A percentile compares a stretch with the other conserved stretches of the same genome.
These are phyloP conservation scores for Apamea monoglypha DNA, from an alignment of 2,888 invertebrate species.

Conservation along the genomic window DNA sequence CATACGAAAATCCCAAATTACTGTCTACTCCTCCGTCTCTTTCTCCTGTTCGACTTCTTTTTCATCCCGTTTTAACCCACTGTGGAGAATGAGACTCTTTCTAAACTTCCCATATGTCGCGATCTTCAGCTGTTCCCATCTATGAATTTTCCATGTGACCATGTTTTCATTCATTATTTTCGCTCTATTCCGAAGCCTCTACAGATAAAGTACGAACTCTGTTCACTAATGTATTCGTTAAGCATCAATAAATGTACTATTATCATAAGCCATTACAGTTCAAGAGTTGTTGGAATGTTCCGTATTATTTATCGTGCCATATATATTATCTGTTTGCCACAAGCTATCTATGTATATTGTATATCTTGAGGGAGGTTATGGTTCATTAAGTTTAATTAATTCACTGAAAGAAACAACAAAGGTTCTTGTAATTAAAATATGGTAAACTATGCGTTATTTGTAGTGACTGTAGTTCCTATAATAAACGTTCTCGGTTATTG, in stretches of 20 bases:
- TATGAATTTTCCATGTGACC: background rate
- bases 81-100: background rate
- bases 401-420: slow-evolving; percentile 24
- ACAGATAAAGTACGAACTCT: background rate
- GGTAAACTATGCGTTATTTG: background rate
- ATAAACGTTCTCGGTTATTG: slow-evolving; percentile 9
- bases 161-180: background rate
- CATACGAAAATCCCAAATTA: background rate
- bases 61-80: background rate
- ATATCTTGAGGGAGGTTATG: slow-evolving; percentile 49
- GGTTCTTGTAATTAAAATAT: slow-evolving; percentile 23
- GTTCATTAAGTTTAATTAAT: slow-evolving; percentile 46
- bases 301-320: slow-evolving; percentile 20
- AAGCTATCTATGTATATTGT: background rate
- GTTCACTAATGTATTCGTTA: slow-evolving; percentile 8
- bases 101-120: background rate
- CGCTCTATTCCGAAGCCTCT: background rate
- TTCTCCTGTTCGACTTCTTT: background rate
- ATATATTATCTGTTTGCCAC: background rate
- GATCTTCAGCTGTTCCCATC: background rate
- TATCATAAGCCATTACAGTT: slow-evolving; percentile 43
- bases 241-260: slow-evolving; percentile 18
- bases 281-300: slow-evolving; percentile 33
- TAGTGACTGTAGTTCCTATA: background rate
- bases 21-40: background rate